These are phyloP conservation scores for Tichodroma muraria DNA, from an alignment of 2,113 vertebrate genomes.

Conservation along the genomic window DNA sequence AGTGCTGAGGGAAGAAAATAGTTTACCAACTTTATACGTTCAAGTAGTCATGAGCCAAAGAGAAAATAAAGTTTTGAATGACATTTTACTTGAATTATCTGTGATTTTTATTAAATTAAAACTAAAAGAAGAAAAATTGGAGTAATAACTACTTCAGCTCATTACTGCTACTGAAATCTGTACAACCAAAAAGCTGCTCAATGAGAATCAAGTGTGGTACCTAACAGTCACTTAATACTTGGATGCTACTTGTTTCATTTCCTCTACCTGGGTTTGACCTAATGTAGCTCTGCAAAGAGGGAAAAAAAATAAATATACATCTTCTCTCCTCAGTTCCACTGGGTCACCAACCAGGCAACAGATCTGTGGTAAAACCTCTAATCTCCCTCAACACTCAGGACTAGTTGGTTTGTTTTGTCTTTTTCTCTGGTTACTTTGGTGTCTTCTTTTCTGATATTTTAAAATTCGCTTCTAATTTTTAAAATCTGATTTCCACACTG, in stretches of 20 bases:
- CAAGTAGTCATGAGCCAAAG: neutral
- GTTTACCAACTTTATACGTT: neutral
- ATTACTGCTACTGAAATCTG: neutral
- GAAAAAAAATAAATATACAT: accelerated
- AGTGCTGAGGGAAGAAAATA: neutral
- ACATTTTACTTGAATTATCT: neutral
- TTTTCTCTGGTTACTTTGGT: neutral
- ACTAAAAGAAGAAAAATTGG: neutral
- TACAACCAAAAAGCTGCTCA: neutral
- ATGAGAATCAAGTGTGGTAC: neutral
- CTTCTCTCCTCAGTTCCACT: accelerated
- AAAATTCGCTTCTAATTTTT: neutral
- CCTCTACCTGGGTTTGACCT: neutral
- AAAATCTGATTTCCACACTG: neutral
- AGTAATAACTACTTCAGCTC: neutral
- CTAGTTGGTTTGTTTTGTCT: neutral
- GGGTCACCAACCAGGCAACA: neutral
- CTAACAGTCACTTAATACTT: neutral
- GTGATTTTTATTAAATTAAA: neutral
- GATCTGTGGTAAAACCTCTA: neutral
- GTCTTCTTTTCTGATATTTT: neutral
- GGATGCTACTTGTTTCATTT: neutral
- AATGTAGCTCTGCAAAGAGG: neutral
- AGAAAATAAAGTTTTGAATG: neutral
- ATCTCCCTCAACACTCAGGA: accelerated